phyloP scores from a whole-genome alignment of 2,113 vertebrate genomes.

The Laticauda laticaudata region DNA sequence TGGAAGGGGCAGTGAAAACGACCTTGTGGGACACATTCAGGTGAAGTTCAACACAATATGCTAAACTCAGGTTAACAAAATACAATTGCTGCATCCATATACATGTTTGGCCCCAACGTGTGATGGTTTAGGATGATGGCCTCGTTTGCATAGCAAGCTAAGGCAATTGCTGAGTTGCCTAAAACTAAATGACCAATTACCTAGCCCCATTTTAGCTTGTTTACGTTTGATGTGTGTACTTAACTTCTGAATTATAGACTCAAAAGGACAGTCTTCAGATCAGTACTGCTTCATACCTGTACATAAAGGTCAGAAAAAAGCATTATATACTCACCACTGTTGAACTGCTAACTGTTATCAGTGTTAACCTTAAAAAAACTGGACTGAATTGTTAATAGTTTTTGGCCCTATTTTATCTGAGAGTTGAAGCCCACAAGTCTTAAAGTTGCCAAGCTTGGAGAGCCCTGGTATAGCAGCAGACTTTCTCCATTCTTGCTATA shows the following conservation, averaged over 20 bases:
- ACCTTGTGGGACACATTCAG: not conserved
- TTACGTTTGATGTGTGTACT: not conserved
- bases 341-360: not conserved
- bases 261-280: not conserved
- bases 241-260: not conserved
- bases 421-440: not conserved
- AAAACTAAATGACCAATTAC: not conserved
- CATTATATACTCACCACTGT: not conserved
- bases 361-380: not conserved
- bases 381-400: not conserved
- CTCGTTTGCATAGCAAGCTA: not conserved
- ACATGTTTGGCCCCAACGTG: not conserved
- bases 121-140: not conserved
- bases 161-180: not conserved
- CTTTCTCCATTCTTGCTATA: not conserved
- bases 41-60: not conserved
- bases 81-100: not conserved
- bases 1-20: not conserved
- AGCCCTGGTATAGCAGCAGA: not conserved
- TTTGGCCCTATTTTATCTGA: not conserved
- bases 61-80: not conserved
- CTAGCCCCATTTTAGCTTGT: not conserved
- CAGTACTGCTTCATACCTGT: not conserved
- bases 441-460: not conserved
- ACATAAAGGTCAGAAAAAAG: not conserved